Evolutionary conservation across 2,113 vertebrate genomes (phyloP).

Genomic region (Platichthys flesus): DNA sequence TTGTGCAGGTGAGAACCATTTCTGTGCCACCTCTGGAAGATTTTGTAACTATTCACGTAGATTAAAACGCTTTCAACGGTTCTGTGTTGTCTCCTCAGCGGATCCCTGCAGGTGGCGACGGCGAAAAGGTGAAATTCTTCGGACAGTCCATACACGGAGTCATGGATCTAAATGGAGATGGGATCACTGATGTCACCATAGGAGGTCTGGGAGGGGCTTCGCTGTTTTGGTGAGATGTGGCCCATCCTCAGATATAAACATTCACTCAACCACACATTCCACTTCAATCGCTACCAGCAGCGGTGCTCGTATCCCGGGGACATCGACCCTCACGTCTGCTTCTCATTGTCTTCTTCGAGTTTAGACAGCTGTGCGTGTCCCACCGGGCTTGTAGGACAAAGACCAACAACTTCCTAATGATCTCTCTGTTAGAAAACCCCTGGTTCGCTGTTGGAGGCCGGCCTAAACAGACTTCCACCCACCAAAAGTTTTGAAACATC

Average conservation of each 20-base stretch:
- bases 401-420: slow-evolving; percentile 61
- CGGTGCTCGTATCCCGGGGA: slow-evolving; percentile 3
- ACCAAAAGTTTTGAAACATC: slow-evolving; percentile 47
- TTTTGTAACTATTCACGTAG: not conserved
- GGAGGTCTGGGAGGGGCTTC: slow-evolving; percentile 96
- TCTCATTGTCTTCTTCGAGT: slow-evolving; percentile 24
- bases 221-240: slow-evolving; percentile 89
- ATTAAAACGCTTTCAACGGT: not conserved
- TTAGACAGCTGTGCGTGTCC: slow-evolving; percentile 73
- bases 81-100: slow-evolving; percentile 77
- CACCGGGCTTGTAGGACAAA: slow-evolving; percentile 47
- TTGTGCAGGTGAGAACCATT: slow-evolving; percentile 84
- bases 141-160: slow-evolving; percentile 96
- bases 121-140: slow-evolving; percentile 93
- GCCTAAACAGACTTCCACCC: slow-evolving; percentile 34
- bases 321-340: slow-evolving; percentile 29
- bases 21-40: not conserved
- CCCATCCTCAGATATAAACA: slow-evolving; percentile 31
- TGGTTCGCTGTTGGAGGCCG: slow-evolving; percentile 41
- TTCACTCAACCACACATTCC: slow-evolving; percentile 35
- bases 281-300: slow-evolving; percentile 22
- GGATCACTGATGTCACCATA: slow-evolving; percentile 94
- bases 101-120: slow-evolving; percentile 93
- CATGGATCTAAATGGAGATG: slow-evolving; percentile 95
- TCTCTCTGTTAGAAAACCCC: slow-evolving; percentile 48